phyloP scores from a whole-genome alignment of 1,140 invertebrate species.

The Centruroides vittatus region DNA sequence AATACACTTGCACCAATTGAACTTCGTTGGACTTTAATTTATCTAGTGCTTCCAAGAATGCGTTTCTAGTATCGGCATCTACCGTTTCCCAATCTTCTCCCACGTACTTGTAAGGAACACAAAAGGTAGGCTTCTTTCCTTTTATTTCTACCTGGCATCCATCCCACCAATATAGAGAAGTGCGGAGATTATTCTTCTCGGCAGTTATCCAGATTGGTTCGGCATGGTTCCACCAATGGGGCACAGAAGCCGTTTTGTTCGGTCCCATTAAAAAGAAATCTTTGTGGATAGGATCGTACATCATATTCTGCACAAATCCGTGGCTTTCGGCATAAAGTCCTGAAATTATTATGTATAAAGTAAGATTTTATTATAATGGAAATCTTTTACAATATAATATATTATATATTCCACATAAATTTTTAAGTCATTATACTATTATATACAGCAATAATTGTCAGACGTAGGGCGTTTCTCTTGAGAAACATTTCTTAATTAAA shows the following conservation, averaged over 20 bases:
- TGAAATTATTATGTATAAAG: slow-evolving; percentile 6
- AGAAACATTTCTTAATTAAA: no score
- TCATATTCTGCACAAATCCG: slow-evolving; percentile 27
- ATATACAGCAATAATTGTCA: no score
- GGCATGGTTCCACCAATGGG: slow-evolving; percentile 26
- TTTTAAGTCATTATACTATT: no score
- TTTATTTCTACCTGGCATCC: slow-evolving; percentile 24
- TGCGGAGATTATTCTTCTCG: slow-evolving; percentile 21
- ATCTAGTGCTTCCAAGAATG: slow-evolving; percentile 12
- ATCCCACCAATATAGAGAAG: slow-evolving; percentile 26
- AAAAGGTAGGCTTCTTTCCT: slow-evolving; percentile 6
- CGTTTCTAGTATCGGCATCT: slow-evolving; percentile 14
- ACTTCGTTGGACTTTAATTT: slow-evolving; percentile 15
- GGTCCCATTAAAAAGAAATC: slow-evolving; percentile 24
- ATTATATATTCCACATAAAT: no score
- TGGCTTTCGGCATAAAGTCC: slow-evolving; percentile 25
- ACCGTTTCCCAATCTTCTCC: slow-evolving; percentile 18
- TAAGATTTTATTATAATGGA: neutral
- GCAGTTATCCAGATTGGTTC: slow-evolving; percentile 28
- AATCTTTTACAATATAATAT: no score
- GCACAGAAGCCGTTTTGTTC: slow-evolving; percentile 19
- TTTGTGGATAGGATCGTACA: slow-evolving; percentile 23
- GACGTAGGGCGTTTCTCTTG: no score
- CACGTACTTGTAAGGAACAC: slow-evolving; percentile 10
- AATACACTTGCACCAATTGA: slow-evolving; percentile 15